Base-by-base conservation (phyloP, 2,888 invertebrate species). In the Caenorhabditis panamensis region DNA sequence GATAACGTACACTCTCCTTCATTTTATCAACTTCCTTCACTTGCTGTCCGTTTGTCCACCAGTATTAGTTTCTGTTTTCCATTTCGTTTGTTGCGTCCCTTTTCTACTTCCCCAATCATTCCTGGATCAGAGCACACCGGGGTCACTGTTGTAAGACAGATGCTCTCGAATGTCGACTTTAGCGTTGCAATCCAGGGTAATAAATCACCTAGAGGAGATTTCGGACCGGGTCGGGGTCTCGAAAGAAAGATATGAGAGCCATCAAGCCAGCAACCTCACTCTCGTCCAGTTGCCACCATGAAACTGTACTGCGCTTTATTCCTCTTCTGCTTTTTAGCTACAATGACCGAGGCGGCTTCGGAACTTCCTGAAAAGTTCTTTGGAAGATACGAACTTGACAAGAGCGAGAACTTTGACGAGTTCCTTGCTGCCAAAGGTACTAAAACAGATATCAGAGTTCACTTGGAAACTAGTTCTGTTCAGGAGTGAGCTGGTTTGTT, bases 381-480 rank as follows among this genome's bases (percentile, higher is more conserved):
- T 36, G 90, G 90, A 18, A 76, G 75, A 16, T 90, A 86, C 80
- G 85, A 84, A 6, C 77, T 89, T 24, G 89, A 90, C 53, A 75
- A 71, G 44, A 88, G 87, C 64, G 90, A 90, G 75, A 89, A 90
- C 58, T 90, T 90, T 69, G 90, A 90, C 58, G 90, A 91, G 75
- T 90, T 87, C 63, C 78, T 90, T 18, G 72, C 89, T 9, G 81
- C 88, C 3, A 89, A 88, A 87, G 89, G 89, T 89, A 36, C 47
- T 18, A 5, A 11, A 44, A 16, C 24, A 24, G 6, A n/a, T n/a
- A n/a, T 36, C 20, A 22, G 16, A 16, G 8, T 11, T 59, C 16
- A 37, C 18, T 2, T 0, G n/a, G n/a, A 26, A 36, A 20, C 13
- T 41, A 37, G 1, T 26, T n/a, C 36, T 26, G 54, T 80, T 41